phyloP scores from a whole-genome alignment of 53 echinoderm and acorn worm species.

The Paracentrotus lividus region DNA sequence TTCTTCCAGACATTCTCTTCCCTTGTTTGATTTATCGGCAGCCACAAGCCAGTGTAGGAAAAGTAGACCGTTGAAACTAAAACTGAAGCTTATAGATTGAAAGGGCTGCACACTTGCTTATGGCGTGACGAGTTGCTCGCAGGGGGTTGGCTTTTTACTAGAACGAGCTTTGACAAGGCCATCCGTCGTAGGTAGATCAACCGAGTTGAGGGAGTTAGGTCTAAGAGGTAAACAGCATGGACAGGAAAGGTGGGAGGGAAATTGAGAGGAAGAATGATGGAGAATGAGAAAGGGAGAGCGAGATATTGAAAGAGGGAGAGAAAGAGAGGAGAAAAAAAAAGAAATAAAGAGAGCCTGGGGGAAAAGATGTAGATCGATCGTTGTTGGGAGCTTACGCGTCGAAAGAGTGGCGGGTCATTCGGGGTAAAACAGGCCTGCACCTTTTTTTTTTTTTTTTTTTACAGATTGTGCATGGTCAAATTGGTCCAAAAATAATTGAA shows the following conservation, averaged over 20 bases:
- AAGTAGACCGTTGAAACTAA: neutral
- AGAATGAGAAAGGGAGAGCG: neutral
- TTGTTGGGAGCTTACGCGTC: too few relatives aligned
- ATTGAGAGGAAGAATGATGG: neutral
- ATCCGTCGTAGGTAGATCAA: neutral
- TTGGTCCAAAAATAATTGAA: too few relatives aligned
- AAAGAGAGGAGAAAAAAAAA: neutral
- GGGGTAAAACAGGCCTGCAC: too few relatives aligned
- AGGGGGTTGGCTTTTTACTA: neutral
- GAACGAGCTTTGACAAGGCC: neutral
- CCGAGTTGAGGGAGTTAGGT: neutral
- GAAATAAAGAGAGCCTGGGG: neutral
- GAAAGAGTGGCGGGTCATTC: too few relatives aligned
- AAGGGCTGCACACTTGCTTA: neutral
- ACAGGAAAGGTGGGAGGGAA: neutral
- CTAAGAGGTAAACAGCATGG: neutral
- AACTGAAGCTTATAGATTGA: neutral
- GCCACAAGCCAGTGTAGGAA: too few relatives aligned
- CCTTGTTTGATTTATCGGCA: too few relatives aligned
- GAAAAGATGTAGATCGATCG: neutral
- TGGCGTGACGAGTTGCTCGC: neutral
- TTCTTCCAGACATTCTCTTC: too few relatives aligned
- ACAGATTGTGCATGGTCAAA: too few relatives aligned
- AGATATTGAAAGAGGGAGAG: neutral
- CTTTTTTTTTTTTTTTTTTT: too few relatives aligned